Evolutionary conservation across 2,888 invertebrate species (phyloP), one percentile per base, ranked within the genome.

Genomic region (Cheilosia vernalis): DNA sequence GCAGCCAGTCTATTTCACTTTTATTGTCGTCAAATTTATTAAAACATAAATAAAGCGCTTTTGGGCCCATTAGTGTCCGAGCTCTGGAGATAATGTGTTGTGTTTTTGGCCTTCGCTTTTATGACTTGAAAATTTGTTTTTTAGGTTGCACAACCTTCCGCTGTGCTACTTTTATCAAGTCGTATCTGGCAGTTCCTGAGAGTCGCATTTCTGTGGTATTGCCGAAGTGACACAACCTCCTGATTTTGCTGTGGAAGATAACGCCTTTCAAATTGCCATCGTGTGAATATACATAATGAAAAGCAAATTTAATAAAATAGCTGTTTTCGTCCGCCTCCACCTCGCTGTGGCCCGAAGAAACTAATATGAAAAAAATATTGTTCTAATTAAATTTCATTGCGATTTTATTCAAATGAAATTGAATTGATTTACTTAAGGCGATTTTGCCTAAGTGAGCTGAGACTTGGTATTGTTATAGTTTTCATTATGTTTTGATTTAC

Each of bases 1-100:
- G 64, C 58, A 67, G 30, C 49, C 80, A 80, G 76, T 72, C 80
- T 85, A 72, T 85, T 85, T 85, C 80, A 85, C 81, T 85, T 77
- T 85, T 76, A 76, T 60, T 85, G 81, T 81, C 81, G 76, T 85
- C 81, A 81, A 85, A 85, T 85, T 85, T 85, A 85, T 85, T 76
- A 81, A 81, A 81, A 81, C 85, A 85, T 85, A 85, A 85, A 85
- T 85, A 81, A 80, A 63, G 72, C 66, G 81, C 72, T 85, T 80
- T 63, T 47, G 80, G 49, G 76, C 60, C 80, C 80, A 85, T 85
- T 85, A 85, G 85, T 80, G 85, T 80, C 70, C 80, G 21, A 61
- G 69, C 51, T 76, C 63, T 69, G 63, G 27, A 79, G 70, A 74
- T 79, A 84, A 79, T 79, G 63, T 49, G 66, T 66, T 44, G 51